Evolutionary conservation across 2,888 invertebrate genomes (phyloP).

Genomic region (Caenorhabditis sulstoni): DNA sequence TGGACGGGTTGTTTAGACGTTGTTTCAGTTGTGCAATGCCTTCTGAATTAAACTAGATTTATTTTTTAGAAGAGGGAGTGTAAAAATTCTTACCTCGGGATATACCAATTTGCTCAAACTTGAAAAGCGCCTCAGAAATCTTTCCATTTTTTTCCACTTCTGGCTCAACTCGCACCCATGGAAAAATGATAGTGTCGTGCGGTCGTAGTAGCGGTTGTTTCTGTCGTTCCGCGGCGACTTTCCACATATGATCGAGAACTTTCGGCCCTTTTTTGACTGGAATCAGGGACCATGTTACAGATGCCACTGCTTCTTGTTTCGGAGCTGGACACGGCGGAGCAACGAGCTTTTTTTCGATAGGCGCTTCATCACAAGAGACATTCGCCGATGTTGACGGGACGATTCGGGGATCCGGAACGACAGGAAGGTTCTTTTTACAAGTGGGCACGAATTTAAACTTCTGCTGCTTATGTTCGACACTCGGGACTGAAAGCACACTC

Average conservation of each 20-base stretch:
- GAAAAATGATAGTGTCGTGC: no score
- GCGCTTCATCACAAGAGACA: no score
- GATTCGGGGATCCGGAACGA: no score
- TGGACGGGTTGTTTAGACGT: neutral
- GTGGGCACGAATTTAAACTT: slow-evolving; percentile 37
- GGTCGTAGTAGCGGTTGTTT: neutral
- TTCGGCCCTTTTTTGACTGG: slow-evolving; percentile 1
- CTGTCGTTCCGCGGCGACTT: neutral
- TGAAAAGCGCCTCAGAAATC: no score
- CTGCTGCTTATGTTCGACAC: neutral
- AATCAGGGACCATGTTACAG: neutral
- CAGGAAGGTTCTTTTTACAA: slow-evolving; percentile 3
- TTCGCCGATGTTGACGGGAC: no score
- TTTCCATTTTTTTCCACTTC: neutral
- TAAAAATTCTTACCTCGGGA: slow-evolving; percentile 1
- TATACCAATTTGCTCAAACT: slow-evolving; percentile 11
- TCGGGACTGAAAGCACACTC: neutral
- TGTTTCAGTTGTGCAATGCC: slow-evolving; percentile 4
- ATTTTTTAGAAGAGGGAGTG: no score
- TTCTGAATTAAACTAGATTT: slow-evolving; percentile 23
- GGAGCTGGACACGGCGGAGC: no score
- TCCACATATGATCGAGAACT: slow-evolving; percentile 8
- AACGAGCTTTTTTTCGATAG: no score
- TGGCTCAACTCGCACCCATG: no score
- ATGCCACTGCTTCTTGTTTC: neutral